Evolutionary conservation across 92 coral and sea anemone genomes (phyloP), one percentile per base, ranked within the genome.

Genomic region (Desmophyllum pertusum): DNA sequence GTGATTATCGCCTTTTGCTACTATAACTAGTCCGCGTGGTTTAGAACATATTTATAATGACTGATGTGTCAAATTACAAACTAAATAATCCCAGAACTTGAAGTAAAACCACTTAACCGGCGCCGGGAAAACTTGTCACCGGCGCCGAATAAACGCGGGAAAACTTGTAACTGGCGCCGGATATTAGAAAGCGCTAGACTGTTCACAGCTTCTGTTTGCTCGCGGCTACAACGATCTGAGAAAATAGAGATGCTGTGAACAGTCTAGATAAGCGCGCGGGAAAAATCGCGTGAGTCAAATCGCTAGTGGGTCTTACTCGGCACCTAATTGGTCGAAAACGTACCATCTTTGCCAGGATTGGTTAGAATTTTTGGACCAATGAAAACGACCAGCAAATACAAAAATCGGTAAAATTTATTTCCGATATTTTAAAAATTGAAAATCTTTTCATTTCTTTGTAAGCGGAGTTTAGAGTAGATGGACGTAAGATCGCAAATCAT

Each of bases 141-240:
- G 73, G 73, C 73, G 73, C 73, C 27, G 18, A 33, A 13, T 15
- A 37, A 19, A 43, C 45, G 73, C 73, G 42, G 46, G 73, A 67
- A 67, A 67, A 67, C 9, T 31, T 59, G 15, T 11, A 27, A 59
- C 19, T 25, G 65, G 65, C 45, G 73, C 23, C 18, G 3, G 23
- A 50, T 15, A 13, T 15, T 13, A 50, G 55, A 50, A 50, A 50
- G 13, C 14, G 6, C 15, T 50, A 15, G 15, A 50, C 2, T 6
- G 18, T 3, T 50, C 2, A 13, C 55, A 21, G 18, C 18, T 50
- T 50, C 55, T 50, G 14, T 13, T 50, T 50, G n/a, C n/a, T n/a
- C n/a, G n/a, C n/a, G n/a, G n/a, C n/a, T n/a, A n/a, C n/a, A n/a
- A n/a, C n/a, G n/a, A n/a, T n/a, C n/a, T n/a, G n/a, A n/a, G n/a